These are phyloP conservation scores for Coracias cyanogaster DNA, from an alignment of 2,797 vertebrate species.

Conservation along the genomic window DNA sequence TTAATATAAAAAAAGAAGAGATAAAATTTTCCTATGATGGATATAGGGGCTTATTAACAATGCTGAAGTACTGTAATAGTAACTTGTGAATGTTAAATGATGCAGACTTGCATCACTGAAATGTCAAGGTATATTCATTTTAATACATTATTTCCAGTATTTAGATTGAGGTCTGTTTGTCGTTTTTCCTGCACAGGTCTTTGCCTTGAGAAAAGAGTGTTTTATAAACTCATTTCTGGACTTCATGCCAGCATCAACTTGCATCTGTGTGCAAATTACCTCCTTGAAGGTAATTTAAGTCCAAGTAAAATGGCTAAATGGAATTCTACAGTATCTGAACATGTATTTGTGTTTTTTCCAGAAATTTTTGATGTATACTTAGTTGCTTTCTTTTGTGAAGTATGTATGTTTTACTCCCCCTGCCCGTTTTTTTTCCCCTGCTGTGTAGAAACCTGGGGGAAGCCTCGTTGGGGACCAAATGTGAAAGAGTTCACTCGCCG, in stretches of 20 bases:
- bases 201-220: slow-evolving; percentile 95
- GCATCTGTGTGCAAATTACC: slow-evolving; percentile 91
- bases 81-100: not conserved
- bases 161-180: not conserved
- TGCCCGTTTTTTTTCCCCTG: not conserved
- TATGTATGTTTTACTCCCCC: not conserved
- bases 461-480: slow-evolving; percentile 90
- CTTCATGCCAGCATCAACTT: slow-evolving; percentile 97
- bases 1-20: not conserved
- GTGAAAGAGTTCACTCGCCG: slow-evolving; percentile 90
- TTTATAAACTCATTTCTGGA: slow-evolving; percentile 95
- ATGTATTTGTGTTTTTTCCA: not conserved
- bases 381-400: not conserved
- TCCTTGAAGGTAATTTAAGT: slow-evolving; percentile 87
- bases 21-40: not conserved
- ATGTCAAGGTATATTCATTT: not conserved
- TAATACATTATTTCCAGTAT: not conserved
- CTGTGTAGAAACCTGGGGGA: slow-evolving; percentile 89
- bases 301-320: not conserved
- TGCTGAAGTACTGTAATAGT: not conserved
- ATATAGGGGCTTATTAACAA: not conserved
- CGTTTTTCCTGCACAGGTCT: slow-evolving; percentile 78
- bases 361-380: not conserved
- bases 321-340: not conserved
- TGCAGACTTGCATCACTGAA: not conserved